These are phyloP conservation scores for Fragum whitleyi DNA, from an alignment of 2,888 invertebrate species.

Conservation along the genomic window DNA sequence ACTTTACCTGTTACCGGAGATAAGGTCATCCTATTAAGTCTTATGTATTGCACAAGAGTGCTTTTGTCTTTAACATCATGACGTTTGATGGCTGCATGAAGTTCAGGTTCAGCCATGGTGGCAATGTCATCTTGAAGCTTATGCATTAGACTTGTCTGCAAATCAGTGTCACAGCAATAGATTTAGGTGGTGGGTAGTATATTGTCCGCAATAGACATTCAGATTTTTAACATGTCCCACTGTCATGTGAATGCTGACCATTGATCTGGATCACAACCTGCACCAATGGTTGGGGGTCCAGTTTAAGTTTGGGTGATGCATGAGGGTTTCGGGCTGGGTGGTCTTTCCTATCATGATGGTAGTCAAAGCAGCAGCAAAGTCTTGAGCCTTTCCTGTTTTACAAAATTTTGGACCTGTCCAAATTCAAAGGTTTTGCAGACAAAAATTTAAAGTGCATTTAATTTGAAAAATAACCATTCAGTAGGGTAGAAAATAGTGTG, in stretches of 20 bases:
- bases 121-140: constrained; percentile 8
- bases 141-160: constrained; percentile 21
- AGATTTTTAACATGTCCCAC: constrained; percentile 46
- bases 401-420: too few relatives aligned
- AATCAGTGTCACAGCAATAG: constrained; percentile 43
- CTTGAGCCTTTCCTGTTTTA: too few relatives aligned
- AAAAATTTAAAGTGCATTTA: too few relatives aligned
- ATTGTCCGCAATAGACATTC: constrained; percentile 31
- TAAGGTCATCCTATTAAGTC: too few relatives aligned
- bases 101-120: constrained; percentile 33
- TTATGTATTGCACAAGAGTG: constrained; percentile 14
- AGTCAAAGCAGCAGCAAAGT: constrained; percentile 42
- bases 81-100: constrained; percentile 26
- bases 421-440: too few relatives aligned
- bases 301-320: constrained; percentile 34
- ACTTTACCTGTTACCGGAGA: neutral
- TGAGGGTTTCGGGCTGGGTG: constrained; percentile 28
- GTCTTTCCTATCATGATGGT: constrained; percentile 33
- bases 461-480: too few relatives aligned
- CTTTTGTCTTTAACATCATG: constrained; percentile 32
- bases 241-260: constrained; percentile 50
- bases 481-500: too few relatives aligned
- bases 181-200: constrained; percentile 45
- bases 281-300: constrained; percentile 30
- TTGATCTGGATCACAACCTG: constrained; percentile 42